Percentiles rank a stretch among this genome's conserved stretches.
These are phyloP conservation scores for Melanotaenia duboulayi DNA, from an alignment of 2,113 vertebrate species.

Conservation along the genomic window DNA sequence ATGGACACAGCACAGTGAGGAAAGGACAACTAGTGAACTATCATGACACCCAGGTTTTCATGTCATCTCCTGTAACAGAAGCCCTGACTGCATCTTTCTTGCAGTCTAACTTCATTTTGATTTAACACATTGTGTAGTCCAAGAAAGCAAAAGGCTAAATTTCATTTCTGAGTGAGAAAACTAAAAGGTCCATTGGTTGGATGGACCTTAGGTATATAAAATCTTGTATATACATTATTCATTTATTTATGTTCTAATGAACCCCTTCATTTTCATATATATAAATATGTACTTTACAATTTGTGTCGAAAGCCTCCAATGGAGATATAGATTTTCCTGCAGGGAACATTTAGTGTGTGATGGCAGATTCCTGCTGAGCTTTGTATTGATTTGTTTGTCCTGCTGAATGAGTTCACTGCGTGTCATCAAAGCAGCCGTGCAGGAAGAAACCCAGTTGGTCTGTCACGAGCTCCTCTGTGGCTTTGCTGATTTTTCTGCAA, in stretches of 20 bases:
- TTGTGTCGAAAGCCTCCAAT: background rate
- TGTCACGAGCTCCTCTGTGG: constrained; percentile 9
- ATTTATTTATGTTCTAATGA: constrained; percentile 3
- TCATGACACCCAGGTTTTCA: background rate
- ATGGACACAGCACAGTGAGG: too few relatives aligned
- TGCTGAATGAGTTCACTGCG: constrained; percentile 41
- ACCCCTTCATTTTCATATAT: background rate
- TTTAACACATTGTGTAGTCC: background rate
- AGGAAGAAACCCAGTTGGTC: constrained; percentile 20
- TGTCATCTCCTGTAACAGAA: background rate
- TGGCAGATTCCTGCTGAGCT: constrained; percentile 32
- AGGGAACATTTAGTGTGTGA: constrained; percentile 8
- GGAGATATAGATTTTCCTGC: constrained; percentile 16
- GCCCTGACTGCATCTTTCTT: background rate
- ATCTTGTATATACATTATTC: background rate
- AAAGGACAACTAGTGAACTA: too few relatives aligned
- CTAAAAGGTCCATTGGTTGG: constrained; percentile 4
- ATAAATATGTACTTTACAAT: background rate
- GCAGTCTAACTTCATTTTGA: background rate
- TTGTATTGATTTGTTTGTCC: constrained; percentile 49
- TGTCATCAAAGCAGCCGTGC: constrained; percentile 45
- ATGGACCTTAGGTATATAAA: background rate
- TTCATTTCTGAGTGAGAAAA: constrained; percentile 16
- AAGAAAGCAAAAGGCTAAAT: constrained; percentile 33
- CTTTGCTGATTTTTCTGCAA: constrained; percentile 4